Percentiles rank a stretch among this genome's conserved stretches.
Conservation (phyloP, 1,140 invertebrate genomes). For the Drosophila dunni region DNA sequence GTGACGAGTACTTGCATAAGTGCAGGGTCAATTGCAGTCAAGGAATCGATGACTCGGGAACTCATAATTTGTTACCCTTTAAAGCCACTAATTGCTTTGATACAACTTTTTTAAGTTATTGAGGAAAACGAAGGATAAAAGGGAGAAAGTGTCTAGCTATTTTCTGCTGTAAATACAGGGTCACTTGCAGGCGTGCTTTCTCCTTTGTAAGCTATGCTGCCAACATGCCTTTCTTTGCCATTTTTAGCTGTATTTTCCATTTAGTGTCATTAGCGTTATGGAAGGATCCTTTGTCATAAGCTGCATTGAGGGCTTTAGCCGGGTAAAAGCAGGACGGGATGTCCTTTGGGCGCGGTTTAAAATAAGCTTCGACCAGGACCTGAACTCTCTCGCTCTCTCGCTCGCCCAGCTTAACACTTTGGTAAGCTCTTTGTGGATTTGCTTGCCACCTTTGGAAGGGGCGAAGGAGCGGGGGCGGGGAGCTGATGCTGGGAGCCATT, state of each 20-base stretch:
- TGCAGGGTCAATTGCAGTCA: too few species aligned
- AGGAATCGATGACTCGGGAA: too few species aligned
- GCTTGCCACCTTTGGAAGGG: conserved; percentile 11
- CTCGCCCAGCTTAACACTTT: conserved; percentile 57
- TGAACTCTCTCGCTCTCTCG: conserved; percentile 1
- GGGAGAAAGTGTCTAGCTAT: too few species aligned
- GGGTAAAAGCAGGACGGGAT: conserved; percentile 10
- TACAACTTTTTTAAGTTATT: too few species aligned
- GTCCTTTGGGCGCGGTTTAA: conserved; percentile 24
- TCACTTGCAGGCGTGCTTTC: too few species aligned
- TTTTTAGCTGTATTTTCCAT: conserved; percentile 53
- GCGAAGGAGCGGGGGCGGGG: not conserved
- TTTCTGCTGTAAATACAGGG: too few species aligned
- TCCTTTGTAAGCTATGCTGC: too few species aligned
- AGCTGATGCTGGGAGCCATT: not conserved
- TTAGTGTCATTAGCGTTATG: conserved; percentile 51
- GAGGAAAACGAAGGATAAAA: too few species aligned
- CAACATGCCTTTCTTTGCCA: not conserved
- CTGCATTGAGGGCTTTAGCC: conserved; percentile 37
- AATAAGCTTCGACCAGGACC: conserved; percentile 25
- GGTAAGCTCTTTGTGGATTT: conserved; percentile 79
- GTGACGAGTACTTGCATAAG: too few species aligned
- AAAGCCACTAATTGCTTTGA: too few species aligned
- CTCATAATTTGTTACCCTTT: too few species aligned
- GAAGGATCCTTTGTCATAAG: conserved; percentile 34